These are phyloP conservation scores for Metacarcinus magister DNA, from an alignment of 2,888 invertebrate genomes.

Conservation along the genomic window DNA sequence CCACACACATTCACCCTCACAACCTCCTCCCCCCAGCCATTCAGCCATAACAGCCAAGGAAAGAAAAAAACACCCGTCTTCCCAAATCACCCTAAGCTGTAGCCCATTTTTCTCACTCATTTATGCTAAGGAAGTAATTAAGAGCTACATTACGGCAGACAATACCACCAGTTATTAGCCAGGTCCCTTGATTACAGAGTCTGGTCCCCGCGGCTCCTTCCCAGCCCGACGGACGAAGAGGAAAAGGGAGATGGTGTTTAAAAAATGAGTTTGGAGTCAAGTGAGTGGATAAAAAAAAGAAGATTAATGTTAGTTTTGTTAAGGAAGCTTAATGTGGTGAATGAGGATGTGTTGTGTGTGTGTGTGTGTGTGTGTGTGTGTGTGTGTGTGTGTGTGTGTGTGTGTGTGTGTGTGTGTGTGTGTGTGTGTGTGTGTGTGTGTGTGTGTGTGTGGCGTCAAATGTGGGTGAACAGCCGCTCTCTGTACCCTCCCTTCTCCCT, in stretches of 20 bases:
- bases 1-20: background rate
- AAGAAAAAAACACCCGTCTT: background rate
- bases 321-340: background rate
- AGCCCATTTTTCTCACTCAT: background rate
- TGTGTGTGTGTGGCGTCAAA: background rate
- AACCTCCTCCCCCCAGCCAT: background rate
- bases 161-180: background rate
- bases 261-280: background rate
- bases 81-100: background rate
- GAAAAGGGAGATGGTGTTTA: background rate
- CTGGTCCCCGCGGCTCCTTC: background rate
- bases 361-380: background rate
- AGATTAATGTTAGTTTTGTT: background rate
- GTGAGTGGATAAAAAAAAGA: background rate
- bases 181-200: background rate
- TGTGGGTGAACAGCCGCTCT: slow-evolving; percentile 13
- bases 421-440: slow-evolving; percentile 31
- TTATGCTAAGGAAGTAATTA: background rate
- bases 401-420: slow-evolving; percentile 23
- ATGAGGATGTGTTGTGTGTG: slow-evolving; percentile 7
- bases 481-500: background rate
- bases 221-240: background rate
- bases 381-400: background rate
- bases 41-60: background rate
- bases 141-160: background rate